Evolutionary conservation across 2,888 invertebrate species (phyloP).

Genomic region (Drosophila anomalata): DNA sequence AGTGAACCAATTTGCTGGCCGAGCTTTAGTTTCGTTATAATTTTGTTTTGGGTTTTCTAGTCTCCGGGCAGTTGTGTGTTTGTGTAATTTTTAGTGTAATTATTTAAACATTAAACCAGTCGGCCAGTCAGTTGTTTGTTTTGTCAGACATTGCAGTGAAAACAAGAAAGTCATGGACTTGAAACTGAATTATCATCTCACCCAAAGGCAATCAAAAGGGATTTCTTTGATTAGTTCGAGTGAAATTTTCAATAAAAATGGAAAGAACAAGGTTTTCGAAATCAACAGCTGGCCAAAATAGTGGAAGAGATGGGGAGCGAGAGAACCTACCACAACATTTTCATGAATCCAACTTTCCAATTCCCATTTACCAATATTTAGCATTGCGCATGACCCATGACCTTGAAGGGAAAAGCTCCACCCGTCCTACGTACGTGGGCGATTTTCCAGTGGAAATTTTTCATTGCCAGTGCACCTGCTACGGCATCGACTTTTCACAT

Average conservation of each 20-base stretch:
- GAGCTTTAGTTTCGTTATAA: slow-evolving; percentile 43
- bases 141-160: slow-evolving; percentile 50
- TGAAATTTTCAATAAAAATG: slow-evolving; percentile 50
- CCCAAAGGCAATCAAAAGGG: slow-evolving; percentile 12
- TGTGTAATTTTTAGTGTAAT: slow-evolving; percentile 62
- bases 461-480: slow-evolving; percentile 27
- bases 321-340: slow-evolving; percentile 73
- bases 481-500: background rate
- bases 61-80: slow-evolving; percentile 54
- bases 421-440: slow-evolving; percentile 12
- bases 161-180: slow-evolving; percentile 64
- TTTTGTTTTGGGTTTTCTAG: slow-evolving; percentile 43
- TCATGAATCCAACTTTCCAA: background rate
- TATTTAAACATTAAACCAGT: slow-evolving; percentile 78
- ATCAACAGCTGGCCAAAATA: slow-evolving; percentile 56
- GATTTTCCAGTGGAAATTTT: slow-evolving; percentile 18
- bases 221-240: slow-evolving; percentile 44
- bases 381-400: slow-evolving; percentile 77
- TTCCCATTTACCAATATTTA: slow-evolving; percentile 22
- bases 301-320: background rate
- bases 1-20: slow-evolving; percentile 26
- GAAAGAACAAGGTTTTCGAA: slow-evolving; percentile 35
- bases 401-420: slow-evolving; percentile 65
- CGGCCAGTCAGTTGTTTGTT: slow-evolving; percentile 34
- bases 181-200: slow-evolving; percentile 71